A percentile compares a stretch with the other conserved stretches of the same genome.
Evolutionary conservation across 2,888 invertebrate genomes (phyloP).

Genomic region (Panzeria rudis): DNA sequence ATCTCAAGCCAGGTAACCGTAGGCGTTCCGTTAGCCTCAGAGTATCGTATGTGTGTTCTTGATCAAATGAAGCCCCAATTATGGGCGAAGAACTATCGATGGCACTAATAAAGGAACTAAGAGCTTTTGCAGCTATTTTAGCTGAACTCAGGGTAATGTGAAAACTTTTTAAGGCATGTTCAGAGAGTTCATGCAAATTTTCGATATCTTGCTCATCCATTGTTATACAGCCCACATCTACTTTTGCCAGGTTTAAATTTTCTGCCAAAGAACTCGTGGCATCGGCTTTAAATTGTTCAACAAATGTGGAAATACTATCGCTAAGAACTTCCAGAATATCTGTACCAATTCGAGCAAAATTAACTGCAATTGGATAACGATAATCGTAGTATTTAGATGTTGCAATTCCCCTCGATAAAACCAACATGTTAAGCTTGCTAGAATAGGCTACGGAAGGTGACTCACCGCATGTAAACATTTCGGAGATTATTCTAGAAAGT

Average conservation of each 20-base stretch:
- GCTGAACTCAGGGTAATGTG: constrained; percentile 81
- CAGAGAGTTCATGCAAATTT: constrained; percentile 76
- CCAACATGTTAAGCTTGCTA: constrained; percentile 81
- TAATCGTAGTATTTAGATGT: constrained; percentile 81
- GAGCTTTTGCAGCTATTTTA: constrained; percentile 79
- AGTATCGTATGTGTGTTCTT: constrained; percentile 79
- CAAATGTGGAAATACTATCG: constrained; percentile 79
- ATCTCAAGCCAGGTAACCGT: constrained; percentile 81
- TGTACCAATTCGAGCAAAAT: constrained; percentile 82
- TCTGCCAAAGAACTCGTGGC: constrained; percentile 66
- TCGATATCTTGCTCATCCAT: constrained; percentile 75
- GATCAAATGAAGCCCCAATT: constrained; percentile 80
- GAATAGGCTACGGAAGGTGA: constrained; percentile 80
- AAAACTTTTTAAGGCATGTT: constrained; percentile 78
- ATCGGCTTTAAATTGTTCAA: constrained; percentile 81
- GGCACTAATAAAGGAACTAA: constrained; percentile 79
- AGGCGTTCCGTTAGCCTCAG: constrained; percentile 78
- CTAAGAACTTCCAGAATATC: constrained; percentile 82
- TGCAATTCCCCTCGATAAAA: constrained; percentile 79
- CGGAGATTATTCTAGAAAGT: constrained; percentile 80
- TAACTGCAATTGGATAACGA: constrained; percentile 81
- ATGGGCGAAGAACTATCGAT: constrained; percentile 80
- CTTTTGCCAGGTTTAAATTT: constrained; percentile 77
- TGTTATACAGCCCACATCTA: constrained; percentile 77
- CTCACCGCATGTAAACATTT: constrained; percentile 80